Base-by-base conservation (phyloP, 2,888 invertebrate genomes). In the Stenichneumon culpator region DNA sequence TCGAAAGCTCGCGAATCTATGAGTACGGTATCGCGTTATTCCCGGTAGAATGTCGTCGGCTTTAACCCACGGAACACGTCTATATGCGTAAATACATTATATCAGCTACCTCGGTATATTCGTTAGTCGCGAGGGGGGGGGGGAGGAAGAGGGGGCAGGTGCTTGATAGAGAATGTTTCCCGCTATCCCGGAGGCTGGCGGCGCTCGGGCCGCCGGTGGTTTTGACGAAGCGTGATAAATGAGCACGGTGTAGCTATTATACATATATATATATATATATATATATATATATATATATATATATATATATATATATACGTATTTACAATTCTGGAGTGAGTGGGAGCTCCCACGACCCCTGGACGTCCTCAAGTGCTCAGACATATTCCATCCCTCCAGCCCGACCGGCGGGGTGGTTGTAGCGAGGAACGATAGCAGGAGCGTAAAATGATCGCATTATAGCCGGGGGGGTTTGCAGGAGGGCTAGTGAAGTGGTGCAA, bases 391-490 rank as follows among this genome's bases (percentile, higher is more conserved):
- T 69, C 77, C 69, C 36, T 11, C 50, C 65, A 75, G 32, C 72
- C 69, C 84, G 83, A 89, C 89, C 89, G 87, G 89, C 52, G 32
- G 22, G 47, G 22, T 39, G 57, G 54, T 19, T n/a, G 65, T 25
- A 72, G 25, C 50, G 25, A 47, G 25, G 22, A 25, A 32, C 44
- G 73, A 63, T 72, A 72, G 63, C 25, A 73, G 50, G 88, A 87
- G 87, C 88, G 88, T 86, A 87, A 89, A 89, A 88, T 89, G 88
- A 91, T 68, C 39, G 68, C 68, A 68, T 68, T 68, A 68, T 39
- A 44, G 44, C 68, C 57, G 25, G 25, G 57, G 57, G 57, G 5
- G 5, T 60, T 22, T 16, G 3, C 16, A 19, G 19, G 52, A 9
- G 57, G 19, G 22, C 19, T 69, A 25, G 63, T 28, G 63, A 74